Base-by-base conservation (phyloP, 2,797 vertebrate genomes). In the Periparus ater region DNA sequence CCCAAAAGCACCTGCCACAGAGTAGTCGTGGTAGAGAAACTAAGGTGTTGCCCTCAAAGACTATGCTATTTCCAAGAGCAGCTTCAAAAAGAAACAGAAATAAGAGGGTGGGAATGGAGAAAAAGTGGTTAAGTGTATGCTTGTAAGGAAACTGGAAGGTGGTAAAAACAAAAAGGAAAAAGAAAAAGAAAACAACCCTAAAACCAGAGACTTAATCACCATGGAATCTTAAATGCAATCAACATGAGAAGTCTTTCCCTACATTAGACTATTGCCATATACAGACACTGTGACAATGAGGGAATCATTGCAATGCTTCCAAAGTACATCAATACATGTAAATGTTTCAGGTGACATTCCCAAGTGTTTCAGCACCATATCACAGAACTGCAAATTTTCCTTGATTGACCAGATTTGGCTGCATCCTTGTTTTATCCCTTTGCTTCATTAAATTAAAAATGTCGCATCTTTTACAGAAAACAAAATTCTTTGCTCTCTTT, bases 41-140 rank as follows among this genome's bases (percentile, higher is more conserved):
- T 96, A 96, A 97, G 95, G 94, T 96, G 95, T 96, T 95, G 92
- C 95, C 94, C 96, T 96, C 96, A 96, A 95, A 97, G 95, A 96
- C 96, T 96, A 96, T 57, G 93, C 95, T 94, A 95, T 94, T 87
- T 94, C 93, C 94, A 95, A 96, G 95, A 96, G 94, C 94, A 96
- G 94, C 94, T 96, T 96, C 91, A 91, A 95, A 97, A 96, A 55
- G 88, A 93, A 96, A 97, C 83, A 94, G 95, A 97, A 96, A 95
- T 94, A 96, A 93, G 91, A 96, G 83, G 53, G 93, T 92, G 83
- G 94, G 89, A 94, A 96, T 94, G 94, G 83, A 97, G 94, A 96
- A 94, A 96, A 87, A 85, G 81, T 87, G 92, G 96, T 96, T 96
- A 96, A 96, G 88, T 91, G 94, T 87, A 95, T 80, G 91, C 71